These are phyloP conservation scores for Pheosia tremula DNA, from an alignment of 2,888 invertebrate species.

Conservation along the genomic window DNA sequence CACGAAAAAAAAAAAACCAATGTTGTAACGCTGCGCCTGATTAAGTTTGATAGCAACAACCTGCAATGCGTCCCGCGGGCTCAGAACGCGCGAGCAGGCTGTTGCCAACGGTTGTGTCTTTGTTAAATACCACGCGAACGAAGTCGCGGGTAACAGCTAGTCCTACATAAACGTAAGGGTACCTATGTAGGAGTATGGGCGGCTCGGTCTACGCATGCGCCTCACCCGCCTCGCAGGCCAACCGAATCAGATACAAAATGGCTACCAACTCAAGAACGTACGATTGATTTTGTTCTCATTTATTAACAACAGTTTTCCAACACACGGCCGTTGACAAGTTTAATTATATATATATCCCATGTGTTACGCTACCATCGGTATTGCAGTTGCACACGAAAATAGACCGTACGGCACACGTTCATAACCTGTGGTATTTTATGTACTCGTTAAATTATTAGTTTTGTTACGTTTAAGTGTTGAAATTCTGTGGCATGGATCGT, in stretches of 20 bases:
- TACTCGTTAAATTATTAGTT: not conserved
- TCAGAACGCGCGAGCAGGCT: no score
- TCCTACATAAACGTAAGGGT: no score
- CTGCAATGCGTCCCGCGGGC: no score
- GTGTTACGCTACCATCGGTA: not conserved
- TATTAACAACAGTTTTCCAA: constrained; percentile 47
- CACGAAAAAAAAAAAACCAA: no score
- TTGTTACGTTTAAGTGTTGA: constrained; percentile 25
- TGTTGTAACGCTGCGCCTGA: no score
- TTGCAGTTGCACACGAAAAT: constrained; percentile 2
- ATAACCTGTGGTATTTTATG: constrained; percentile 25
- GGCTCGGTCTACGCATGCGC: constrained; percentile 65
- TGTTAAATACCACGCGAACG: no score
- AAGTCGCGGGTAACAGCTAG: no score
- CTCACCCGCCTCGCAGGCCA: constrained; percentile 45
- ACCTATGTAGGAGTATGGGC: constrained; percentile 41
- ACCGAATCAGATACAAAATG: constrained; percentile 71
- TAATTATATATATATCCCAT: constrained; percentile 3
- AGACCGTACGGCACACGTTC: constrained; percentile 19
- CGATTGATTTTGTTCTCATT: constrained; percentile 74
- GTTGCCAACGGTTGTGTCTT: no score
- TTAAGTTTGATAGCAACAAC: no score
- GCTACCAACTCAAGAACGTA: constrained; percentile 64
- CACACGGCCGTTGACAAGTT: constrained; percentile 21
- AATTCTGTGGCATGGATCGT: constrained; percentile 16